phyloP scores from a whole-genome alignment of 1,140 invertebrate species.

The Uloborus diversus region DNA sequence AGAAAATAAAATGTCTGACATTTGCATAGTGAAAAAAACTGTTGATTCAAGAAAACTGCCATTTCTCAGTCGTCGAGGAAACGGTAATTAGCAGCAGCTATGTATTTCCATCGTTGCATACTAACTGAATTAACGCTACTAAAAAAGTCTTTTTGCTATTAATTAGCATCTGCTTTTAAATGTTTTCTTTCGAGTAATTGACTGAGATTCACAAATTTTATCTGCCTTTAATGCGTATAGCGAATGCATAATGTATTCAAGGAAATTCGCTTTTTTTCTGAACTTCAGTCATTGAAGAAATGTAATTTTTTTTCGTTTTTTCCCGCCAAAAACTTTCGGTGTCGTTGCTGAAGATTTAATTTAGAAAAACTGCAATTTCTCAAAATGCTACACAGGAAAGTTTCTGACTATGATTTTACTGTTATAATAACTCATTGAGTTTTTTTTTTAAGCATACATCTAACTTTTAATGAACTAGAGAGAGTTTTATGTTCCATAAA shows the following conservation, averaged over 20 bases:
- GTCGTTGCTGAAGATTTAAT: slow-evolving; percentile 21
- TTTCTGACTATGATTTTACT: too few species aligned
- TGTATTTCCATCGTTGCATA: slow-evolving; percentile 22
- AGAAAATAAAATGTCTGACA: slow-evolving; percentile 43
- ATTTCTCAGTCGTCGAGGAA: slow-evolving; percentile 31
- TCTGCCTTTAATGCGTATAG: slow-evolving; percentile 14
- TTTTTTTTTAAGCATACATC: too few species aligned
- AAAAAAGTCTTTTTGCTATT: slow-evolving; percentile 43
- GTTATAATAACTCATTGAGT: neutral
- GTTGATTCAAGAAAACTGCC: slow-evolving; percentile 51
- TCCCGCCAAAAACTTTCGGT: neutral
- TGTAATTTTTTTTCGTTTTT: neutral
- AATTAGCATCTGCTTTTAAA: slow-evolving; percentile 54
- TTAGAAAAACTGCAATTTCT: slow-evolving; percentile 30
- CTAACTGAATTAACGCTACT: slow-evolving; percentile 37
- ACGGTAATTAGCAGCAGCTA: slow-evolving; percentile 44
- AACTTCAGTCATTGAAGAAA: neutral
- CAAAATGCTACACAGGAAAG: too few species aligned
- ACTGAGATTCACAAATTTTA: slow-evolving; percentile 20
- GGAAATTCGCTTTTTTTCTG: neutral
- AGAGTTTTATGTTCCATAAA: too few species aligned
- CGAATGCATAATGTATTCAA: slow-evolving; percentile 18
- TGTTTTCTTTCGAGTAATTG: slow-evolving; percentile 54
- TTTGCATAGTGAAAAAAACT: slow-evolving; percentile 52
- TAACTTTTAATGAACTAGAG: too few species aligned